Percentiles rank a stretch among this genome's conserved stretches.
phyloP scores from a whole-genome alignment of 2,888 invertebrate species.

The Leistus spinibarbis region DNA sequence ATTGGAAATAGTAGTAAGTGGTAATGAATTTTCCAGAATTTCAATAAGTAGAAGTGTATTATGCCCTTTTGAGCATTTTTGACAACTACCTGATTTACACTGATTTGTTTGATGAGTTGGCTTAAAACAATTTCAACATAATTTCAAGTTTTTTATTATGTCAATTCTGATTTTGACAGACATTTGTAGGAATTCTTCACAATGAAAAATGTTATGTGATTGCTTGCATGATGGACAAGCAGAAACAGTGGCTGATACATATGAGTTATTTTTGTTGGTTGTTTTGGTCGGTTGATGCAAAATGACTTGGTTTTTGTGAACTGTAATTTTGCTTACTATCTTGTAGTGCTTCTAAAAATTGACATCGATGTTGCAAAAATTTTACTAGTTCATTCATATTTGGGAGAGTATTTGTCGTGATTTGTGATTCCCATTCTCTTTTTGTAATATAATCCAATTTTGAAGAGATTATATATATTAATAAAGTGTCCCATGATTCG shows the following conservation, averaged over 20 bases:
- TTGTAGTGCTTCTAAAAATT: slow-evolving; percentile 40
- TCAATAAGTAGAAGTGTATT: background rate
- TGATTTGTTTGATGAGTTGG: background rate
- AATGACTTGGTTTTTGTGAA: too few relatives aligned
- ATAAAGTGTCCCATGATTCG: slow-evolving; percentile 15
- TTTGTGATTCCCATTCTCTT: slow-evolving; percentile 33
- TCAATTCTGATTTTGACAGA: background rate
- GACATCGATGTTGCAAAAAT: slow-evolving; percentile 39
- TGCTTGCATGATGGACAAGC: background rate
- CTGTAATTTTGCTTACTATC: too few relatives aligned
- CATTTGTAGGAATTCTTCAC: background rate
- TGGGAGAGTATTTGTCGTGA: background rate
- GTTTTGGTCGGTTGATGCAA: background rate
- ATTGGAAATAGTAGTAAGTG: background rate
- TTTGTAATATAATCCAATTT: slow-evolving; percentile 39
- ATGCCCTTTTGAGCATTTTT: background rate
- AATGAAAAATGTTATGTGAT: background rate
- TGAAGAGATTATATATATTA: background rate
- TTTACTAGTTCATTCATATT: slow-evolving; percentile 31
- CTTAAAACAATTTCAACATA: background rate
- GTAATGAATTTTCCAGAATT: background rate
- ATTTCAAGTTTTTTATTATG: background rate
- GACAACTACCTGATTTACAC: background rate
- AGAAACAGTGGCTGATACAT: background rate
- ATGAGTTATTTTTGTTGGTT: background rate